phyloP scores from a whole-genome alignment of 2,888 invertebrate genomes.

The Dexiosoma caninum region DNA sequence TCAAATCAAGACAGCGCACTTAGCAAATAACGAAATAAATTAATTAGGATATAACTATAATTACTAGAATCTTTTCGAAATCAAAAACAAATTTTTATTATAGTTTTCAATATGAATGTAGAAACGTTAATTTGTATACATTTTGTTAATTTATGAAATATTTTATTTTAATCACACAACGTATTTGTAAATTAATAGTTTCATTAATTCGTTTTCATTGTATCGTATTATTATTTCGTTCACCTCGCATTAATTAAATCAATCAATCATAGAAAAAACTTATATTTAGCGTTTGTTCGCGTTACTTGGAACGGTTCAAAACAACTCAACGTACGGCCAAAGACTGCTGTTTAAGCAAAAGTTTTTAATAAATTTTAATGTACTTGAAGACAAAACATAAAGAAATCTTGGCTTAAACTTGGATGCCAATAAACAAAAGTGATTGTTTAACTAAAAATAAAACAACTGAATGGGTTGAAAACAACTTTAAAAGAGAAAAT shows the following conservation, averaged over 20 bases:
- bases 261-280: not conserved
- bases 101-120: too few relatives aligned
- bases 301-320: conserved; percentile 33
- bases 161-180: too few relatives aligned
- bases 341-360: conserved; percentile 54
- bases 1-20: too few relatives aligned
- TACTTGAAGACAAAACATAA: conserved; percentile 28
- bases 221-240: too few relatives aligned
- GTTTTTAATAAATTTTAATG: conserved; percentile 48
- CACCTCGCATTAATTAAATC: conserved; percentile 21
- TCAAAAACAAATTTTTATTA: too few relatives aligned
- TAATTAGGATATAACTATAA: too few relatives aligned
- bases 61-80: too few relatives aligned
- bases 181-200: too few relatives aligned
- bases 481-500: conserved; percentile 32
- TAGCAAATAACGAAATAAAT: too few relatives aligned
- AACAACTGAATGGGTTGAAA: conserved; percentile 6
- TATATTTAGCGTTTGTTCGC: not conserved
- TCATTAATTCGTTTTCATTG: too few relatives aligned
- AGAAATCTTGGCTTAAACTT: conserved; percentile 43
- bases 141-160: too few relatives aligned
- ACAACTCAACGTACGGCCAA: conserved; percentile 53
- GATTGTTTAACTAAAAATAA: conserved; percentile 43
- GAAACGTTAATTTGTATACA: too few relatives aligned
- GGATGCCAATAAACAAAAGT: conserved; percentile 53